These are phyloP conservation scores for Bergia sp. DNA, from an alignment of 92 coral and sea anemone species.

Conservation along the genomic window DNA sequence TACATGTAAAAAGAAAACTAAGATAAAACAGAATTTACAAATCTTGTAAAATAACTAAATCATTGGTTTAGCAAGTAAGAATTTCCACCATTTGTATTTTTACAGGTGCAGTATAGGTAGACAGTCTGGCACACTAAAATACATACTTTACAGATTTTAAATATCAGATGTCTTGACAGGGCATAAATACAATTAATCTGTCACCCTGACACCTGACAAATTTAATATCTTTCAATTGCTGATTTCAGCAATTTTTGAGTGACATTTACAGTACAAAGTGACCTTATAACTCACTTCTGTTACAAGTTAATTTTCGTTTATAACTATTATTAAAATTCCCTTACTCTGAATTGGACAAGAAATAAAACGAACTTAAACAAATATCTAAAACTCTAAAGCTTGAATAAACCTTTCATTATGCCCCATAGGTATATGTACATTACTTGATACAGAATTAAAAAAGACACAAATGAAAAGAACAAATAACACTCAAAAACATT, in stretches of 20 bases:
- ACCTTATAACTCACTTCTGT: not conserved
- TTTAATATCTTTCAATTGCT: conserved; percentile 42
- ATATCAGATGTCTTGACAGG: conserved; percentile 46
- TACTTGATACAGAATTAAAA: conserved; percentile 6
- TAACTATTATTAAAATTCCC: conserved; percentile 42
- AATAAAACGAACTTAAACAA: conserved; percentile 18
- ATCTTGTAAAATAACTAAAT: conserved; percentile 49
- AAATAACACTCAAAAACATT: conserved; percentile 15
- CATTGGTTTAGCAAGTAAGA: conserved; percentile 39
- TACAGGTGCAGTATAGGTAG: conserved; percentile 19
- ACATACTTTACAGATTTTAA: conserved; percentile 51
- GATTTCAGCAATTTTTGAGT: conserved; percentile 25
- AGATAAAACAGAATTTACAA: conserved; percentile 74
- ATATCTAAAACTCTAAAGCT: conserved; percentile 22
- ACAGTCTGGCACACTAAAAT: conserved; percentile 36
- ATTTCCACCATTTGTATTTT: conserved; percentile 31
- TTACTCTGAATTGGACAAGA: conserved; percentile 18
- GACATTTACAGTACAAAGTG: conserved; percentile 31
- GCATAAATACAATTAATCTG: conserved; percentile 40
- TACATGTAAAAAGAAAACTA: conserved; percentile 54
- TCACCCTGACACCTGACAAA: conserved; percentile 44
- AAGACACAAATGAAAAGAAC: not conserved
- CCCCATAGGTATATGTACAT: conserved; percentile 27
- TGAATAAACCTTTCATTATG: not conserved
- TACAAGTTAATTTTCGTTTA: conserved; percentile 23